Conservation (phyloP, 2,888 invertebrate species). For the Cenopis cana region DNA sequence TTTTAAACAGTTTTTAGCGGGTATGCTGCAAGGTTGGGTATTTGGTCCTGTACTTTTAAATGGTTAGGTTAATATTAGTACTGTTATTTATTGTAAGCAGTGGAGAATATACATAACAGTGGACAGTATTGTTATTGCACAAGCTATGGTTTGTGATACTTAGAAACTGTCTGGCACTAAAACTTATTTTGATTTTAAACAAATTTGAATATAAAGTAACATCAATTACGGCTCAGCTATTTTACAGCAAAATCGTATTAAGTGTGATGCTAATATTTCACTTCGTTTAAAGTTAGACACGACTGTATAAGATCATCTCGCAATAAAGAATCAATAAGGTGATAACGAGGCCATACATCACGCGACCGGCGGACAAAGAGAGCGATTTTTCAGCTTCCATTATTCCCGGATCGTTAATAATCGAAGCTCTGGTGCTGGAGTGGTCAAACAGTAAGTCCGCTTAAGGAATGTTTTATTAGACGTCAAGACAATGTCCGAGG, state of each 20-base stretch:
- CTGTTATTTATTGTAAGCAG: not conserved
- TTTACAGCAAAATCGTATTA: too few species aligned
- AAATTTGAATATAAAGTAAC: too few species aligned
- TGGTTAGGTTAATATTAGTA: too few species aligned
- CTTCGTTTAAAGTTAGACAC: not conserved
- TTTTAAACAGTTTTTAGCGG: not conserved
- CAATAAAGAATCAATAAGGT: constrained; percentile 21
- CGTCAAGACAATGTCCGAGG: too few species aligned
- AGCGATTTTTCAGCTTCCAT: constrained; percentile 34
- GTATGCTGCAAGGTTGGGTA: not conserved
- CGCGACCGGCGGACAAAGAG: constrained; percentile 10
- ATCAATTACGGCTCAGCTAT: too few species aligned
- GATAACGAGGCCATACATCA: constrained; percentile 36
- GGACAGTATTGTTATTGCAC: not conserved
- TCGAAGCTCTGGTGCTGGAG: not conserved
- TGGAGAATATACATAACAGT: not conserved
- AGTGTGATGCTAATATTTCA: too few species aligned
- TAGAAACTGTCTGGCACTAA: too few species aligned
- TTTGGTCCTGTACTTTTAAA: too few species aligned
- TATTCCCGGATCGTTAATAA: constrained; percentile 34
- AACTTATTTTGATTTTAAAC: too few species aligned
- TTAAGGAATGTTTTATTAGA: not conserved
- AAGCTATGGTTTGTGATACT: too few species aligned
- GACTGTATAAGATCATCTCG: constrained; percentile 2
- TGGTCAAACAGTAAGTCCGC: constrained; percentile 5